Evolutionary conservation across 2,888 invertebrate species (phyloP).

Genomic region (Philhelius pedissequus): DNA sequence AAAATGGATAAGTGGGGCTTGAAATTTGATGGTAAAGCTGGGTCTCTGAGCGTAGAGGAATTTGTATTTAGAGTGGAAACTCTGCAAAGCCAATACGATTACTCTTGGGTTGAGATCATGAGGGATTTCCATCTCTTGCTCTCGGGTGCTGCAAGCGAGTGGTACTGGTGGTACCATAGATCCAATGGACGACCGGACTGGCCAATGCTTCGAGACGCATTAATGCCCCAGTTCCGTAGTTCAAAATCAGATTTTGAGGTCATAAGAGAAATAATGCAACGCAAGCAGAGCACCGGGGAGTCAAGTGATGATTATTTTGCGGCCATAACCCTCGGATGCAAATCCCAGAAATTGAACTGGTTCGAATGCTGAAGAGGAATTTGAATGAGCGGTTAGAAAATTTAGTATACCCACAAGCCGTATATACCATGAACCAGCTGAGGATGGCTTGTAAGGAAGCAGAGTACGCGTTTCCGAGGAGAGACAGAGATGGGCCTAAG

Average conservation of each 20-base stretch:
- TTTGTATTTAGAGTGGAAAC: constrained; percentile 20
- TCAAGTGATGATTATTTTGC: constrained; percentile 13
- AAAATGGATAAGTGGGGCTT: constrained; percentile 14
- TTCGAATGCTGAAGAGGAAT: constrained; percentile 5
- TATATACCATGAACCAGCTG: too few species aligned
- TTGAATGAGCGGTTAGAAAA: too few species aligned
- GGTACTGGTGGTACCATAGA: constrained; percentile 20
- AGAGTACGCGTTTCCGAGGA: too few species aligned
- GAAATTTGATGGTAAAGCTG: constrained; percentile 17
- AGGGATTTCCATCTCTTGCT: background rate
- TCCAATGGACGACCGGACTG: background rate
- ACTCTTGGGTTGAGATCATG: constrained; percentile 22
- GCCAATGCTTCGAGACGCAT: background rate
- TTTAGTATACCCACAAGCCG: too few species aligned
- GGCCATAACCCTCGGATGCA: background rate
- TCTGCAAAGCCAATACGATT: background rate
- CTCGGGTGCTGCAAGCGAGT: constrained; percentile 13
- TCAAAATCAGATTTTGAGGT: constrained; percentile 3
- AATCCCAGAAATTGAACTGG: constrained; percentile 4
- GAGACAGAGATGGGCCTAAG: too few species aligned
- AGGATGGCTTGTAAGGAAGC: too few species aligned
- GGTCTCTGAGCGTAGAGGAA: background rate
- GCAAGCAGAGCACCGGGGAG: constrained; percentile 16
- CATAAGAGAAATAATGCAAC: constrained; percentile 8
- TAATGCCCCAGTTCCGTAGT: constrained; percentile 4